A percentile compares a stretch with the other conserved stretches of the same genome.
phyloP scores from a whole-genome alignment of 2,797 vertebrate genomes.

The Chiroxiphia lanceolata region DNA sequence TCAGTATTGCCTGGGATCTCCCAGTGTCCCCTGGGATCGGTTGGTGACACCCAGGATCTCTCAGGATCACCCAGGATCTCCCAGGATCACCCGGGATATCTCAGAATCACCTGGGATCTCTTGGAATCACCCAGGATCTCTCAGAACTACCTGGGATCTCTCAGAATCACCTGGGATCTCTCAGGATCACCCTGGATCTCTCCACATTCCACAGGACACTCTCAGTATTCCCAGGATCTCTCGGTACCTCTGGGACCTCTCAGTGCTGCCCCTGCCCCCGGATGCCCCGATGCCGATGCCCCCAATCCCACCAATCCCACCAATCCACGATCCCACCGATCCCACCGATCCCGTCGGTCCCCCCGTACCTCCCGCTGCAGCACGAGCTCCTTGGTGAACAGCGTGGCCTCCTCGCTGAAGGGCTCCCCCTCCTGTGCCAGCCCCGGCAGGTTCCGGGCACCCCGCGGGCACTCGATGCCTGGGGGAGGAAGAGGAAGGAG shows the following conservation, averaged over 20 bases:
- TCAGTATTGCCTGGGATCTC: background rate
- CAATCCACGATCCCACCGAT: no score
- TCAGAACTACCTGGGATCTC: background rate
- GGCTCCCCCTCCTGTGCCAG: constrained; percentile 90
- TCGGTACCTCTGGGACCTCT: fast-evolving
- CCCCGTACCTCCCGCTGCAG: constrained; percentile 88
- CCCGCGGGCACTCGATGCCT: constrained; percentile 96
- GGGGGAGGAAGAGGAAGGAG: background rate
- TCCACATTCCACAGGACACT: background rate
- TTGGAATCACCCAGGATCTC: background rate
- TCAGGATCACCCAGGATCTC: background rate
- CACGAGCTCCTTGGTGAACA: constrained; percentile 96
- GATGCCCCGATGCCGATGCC: no score
- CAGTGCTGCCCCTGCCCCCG: background rate
- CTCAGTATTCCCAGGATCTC: background rate
- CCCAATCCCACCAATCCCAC: no score
- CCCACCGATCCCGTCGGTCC: background rate
- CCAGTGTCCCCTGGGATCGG: background rate
- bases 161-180: background rate
- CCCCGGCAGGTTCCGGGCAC: constrained; percentile 87
- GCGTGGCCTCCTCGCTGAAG: constrained; percentile 93
- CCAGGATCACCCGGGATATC: background rate
- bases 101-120: background rate
- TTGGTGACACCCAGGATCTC: background rate
- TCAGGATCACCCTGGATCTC: background rate